phyloP scores from a whole-genome alignment of 2,888 invertebrate genomes.

The Orthosia gothica region DNA sequence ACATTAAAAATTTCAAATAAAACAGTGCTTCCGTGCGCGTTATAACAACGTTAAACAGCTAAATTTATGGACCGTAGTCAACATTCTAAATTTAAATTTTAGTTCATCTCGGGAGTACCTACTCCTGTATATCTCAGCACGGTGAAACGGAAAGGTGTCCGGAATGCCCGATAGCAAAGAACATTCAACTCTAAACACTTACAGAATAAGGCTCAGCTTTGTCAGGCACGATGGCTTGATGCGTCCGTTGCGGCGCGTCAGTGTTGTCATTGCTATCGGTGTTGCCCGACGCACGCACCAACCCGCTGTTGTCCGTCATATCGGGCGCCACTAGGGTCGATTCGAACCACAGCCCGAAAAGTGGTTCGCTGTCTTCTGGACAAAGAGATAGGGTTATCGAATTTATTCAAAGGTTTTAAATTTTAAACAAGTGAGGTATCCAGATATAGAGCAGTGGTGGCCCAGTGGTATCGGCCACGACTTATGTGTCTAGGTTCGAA shows the following conservation, averaged over 20 bases:
- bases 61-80: too few species aligned
- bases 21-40: too few species aligned
- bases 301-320: conserved; percentile 90
- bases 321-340: conserved; percentile 97
- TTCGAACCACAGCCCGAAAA: conserved; percentile 98
- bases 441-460: too few species aligned
- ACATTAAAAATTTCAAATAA: too few species aligned
- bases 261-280: conserved; percentile 90
- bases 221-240: conserved; percentile 87
- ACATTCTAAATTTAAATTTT: too few species aligned
- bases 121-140: too few species aligned
- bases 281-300: conserved; percentile 83
- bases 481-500: too few species aligned
- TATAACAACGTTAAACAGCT: too few species aligned
- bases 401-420: not conserved
- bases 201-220: conserved; percentile 90
- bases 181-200: conserved; percentile 63
- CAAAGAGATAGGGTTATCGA: conserved; percentile 29
- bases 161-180: not conserved
- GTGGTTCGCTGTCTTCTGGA: conserved; percentile 95
- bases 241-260: conserved; percentile 84
- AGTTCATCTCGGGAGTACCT: too few species aligned
- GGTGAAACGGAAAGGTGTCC: too few species aligned
- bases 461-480: too few species aligned
- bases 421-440: too few species aligned